A percentile compares a stretch with the other conserved stretches of the same genome.
Conservation (phyloP, 2,797 vertebrate genomes). For the Falco columbarius region DNA sequence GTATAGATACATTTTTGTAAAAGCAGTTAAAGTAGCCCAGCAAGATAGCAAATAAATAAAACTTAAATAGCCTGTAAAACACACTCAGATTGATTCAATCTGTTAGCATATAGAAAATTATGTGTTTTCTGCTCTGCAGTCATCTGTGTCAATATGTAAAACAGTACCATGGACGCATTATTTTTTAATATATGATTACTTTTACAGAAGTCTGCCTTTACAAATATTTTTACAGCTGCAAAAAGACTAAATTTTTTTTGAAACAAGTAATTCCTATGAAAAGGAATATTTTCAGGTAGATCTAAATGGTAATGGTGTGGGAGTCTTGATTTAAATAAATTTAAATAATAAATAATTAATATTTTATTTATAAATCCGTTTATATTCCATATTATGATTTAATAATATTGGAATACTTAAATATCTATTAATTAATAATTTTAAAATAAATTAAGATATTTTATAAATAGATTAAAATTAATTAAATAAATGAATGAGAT, state of each 20-base stretch:
- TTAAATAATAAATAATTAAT: too few relatives aligned
- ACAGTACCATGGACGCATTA: neutral
- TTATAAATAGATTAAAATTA: too few relatives aligned
- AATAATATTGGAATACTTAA: too few relatives aligned
- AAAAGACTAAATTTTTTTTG: neutral
- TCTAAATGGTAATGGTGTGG: neutral
- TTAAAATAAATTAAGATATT: too few relatives aligned
- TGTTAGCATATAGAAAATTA: neutral
- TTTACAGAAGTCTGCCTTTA: neutral
- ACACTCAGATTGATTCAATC: neutral
- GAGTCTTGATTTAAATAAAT: neutral
- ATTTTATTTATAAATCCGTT: too few relatives aligned
- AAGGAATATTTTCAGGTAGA: conserved; percentile 6
- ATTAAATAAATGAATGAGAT: too few relatives aligned
- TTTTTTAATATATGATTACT: neutral
- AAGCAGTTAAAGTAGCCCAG: neutral
- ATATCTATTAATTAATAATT: too few relatives aligned
- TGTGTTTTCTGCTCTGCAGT: neutral
- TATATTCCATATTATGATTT: too few relatives aligned
- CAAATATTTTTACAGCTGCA: conserved; percentile 16
- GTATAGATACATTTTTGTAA: neutral
- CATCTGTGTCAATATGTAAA: neutral
- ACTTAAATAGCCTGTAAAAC: neutral
- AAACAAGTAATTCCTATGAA: neutral
- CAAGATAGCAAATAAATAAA: neutral